These are phyloP conservation scores for Lasiurus borealis DNA, from an alignment of 2,113 vertebrate genomes.

Conservation along the genomic window DNA sequence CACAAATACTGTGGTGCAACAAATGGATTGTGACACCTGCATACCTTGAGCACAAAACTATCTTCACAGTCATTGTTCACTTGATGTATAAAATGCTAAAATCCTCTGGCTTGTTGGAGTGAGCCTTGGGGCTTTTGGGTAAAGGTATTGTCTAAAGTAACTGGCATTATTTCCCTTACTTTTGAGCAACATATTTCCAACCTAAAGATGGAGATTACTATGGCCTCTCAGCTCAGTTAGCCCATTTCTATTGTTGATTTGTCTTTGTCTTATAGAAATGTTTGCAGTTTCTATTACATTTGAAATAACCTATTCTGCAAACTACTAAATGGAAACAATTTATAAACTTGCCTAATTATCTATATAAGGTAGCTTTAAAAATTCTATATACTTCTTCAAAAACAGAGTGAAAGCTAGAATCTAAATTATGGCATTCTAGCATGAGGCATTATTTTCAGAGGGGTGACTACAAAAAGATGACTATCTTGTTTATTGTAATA, in stretches of 20 bases:
- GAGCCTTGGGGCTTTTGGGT: background rate
- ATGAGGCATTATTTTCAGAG: background rate
- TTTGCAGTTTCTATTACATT: slow-evolving; percentile 17
- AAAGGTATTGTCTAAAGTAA: background rate
- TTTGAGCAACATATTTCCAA: background rate
- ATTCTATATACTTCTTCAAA: slow-evolving; percentile 34
- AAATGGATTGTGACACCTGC: background rate
- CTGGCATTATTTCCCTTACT: background rate
- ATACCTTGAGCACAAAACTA: background rate
- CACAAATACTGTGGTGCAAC: background rate
- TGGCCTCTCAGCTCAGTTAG: background rate
- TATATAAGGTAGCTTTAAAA: background rate
- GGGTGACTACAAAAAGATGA: background rate
- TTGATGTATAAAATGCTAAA: background rate
- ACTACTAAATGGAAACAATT: background rate
- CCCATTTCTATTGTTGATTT: background rate
- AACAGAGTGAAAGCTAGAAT: background rate
- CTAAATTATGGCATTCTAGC: background rate
- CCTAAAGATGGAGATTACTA: background rate
- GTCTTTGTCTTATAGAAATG: background rate
- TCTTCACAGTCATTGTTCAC: background rate
- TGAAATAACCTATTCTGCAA: slow-evolving; percentile 41
- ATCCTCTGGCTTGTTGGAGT: background rate
- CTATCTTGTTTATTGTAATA: background rate
- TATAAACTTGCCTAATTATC: background rate